Percentiles rank a stretch among this genome's conserved stretches.
Conservation (phyloP, 2,888 invertebrate genomes). For the Ligdia adustata region DNA sequence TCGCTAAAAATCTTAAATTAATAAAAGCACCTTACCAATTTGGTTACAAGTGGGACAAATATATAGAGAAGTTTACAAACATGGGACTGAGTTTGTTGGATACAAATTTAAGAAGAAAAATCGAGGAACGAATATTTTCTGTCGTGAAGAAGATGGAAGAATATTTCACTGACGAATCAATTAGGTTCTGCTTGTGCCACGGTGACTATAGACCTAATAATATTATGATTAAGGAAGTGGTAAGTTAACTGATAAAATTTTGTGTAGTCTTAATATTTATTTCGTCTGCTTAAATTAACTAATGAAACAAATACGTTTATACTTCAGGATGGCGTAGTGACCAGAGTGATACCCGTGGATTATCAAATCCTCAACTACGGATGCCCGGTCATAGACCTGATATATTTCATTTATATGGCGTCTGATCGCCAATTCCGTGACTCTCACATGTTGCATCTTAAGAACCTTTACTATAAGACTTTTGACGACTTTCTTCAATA, state of each 20-base stretch:
- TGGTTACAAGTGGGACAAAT: constrained; percentile 43
- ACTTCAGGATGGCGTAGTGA: constrained; percentile 41
- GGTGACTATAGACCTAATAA: constrained; percentile 67
- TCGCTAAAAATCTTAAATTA: constrained; percentile 42
- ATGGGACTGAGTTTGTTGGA: constrained; percentile 37
- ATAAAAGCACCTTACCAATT: constrained; percentile 36
- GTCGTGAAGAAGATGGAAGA: constrained; percentile 38
- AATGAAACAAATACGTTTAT: too few species aligned
- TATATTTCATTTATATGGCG: constrained; percentile 30
- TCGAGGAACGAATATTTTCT: constrained; percentile 34
- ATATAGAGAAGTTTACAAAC: constrained; percentile 36
- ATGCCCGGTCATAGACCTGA: constrained; percentile 32
- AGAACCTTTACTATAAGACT: constrained; percentile 32
- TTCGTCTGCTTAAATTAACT: too few species aligned
- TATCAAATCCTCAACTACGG: constrained; percentile 45
- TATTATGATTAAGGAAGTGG: constrained; percentile 53
- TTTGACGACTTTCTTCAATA: constrained; percentile 32
- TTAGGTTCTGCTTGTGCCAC: constrained; percentile 51
- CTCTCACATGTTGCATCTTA: constrained; percentile 43
- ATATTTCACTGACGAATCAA: constrained; percentile 39
- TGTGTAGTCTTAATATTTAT: too few species aligned
- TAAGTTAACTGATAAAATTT: too few species aligned
- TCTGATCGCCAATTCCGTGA: constrained; percentile 39
- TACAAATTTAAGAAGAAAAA: constrained; percentile 36
- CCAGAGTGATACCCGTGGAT: constrained; percentile 46